These are phyloP conservation scores for Hetaerina titia DNA, from an alignment of 2,888 invertebrate genomes.

Conservation along the genomic window DNA sequence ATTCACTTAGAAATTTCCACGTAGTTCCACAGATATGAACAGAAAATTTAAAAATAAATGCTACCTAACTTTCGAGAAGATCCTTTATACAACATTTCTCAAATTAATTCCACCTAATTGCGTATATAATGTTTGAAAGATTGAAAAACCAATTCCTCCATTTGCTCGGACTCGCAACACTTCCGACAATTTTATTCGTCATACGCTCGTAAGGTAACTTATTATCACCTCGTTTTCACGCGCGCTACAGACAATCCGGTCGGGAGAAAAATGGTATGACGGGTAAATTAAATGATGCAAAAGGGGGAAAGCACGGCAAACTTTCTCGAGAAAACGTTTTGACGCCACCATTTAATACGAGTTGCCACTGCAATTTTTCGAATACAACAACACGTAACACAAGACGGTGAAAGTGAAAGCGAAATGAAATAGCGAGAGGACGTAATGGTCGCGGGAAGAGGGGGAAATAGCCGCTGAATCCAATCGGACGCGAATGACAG, in stretches of 20 bases:
- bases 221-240: neutral
- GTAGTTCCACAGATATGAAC: too few species aligned
- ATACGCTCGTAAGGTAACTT: neutral
- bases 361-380: slow-evolving; percentile 2
- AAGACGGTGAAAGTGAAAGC: slow-evolving; percentile 19
- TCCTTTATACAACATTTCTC: too few species aligned
- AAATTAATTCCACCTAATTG: too few species aligned
- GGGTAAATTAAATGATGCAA: neutral
- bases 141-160: neutral
- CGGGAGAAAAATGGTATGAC: neutral
- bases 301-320: neutral
- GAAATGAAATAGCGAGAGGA: slow-evolving; percentile 1
- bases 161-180: neutral
- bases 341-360: neutral
- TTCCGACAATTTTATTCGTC: slow-evolving; percentile 8
- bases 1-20: too few species aligned
- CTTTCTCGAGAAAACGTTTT: neutral
- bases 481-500: neutral
- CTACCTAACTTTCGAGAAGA: too few species aligned
- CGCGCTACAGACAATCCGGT: neutral
- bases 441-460: neutral
- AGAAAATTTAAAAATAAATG: too few species aligned
- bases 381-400: neutral
- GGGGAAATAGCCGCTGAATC: neutral
- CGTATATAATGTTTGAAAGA: too few species aligned